phyloP scores from a whole-genome alignment of 2,113 vertebrate species.

The Empidonax alnorum region DNA sequence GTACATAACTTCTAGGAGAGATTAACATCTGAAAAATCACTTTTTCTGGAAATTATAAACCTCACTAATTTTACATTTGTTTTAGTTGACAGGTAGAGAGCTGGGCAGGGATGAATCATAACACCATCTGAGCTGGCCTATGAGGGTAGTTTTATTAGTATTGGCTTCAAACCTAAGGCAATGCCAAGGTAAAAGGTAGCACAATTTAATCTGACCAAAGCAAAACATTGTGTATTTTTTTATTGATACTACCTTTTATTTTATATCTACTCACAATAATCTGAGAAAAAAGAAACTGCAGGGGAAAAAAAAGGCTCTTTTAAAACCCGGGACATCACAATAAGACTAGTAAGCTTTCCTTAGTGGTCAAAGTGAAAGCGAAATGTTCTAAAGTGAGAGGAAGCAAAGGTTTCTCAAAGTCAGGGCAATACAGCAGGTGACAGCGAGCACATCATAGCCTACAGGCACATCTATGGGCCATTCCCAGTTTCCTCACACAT shows the following conservation, averaged over 20 bases:
- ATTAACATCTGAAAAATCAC: not conserved
- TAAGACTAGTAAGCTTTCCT: constrained; percentile 53
- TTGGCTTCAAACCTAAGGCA: not conserved
- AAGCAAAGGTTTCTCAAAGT: constrained; percentile 71
- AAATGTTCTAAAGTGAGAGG: constrained; percentile 61
- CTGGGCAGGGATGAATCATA: not conserved
- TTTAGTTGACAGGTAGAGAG: not conserved
- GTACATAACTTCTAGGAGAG: not conserved
- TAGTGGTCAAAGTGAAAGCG: constrained; percentile 56
- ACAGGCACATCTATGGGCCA: constrained; percentile 58
- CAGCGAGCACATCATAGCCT: constrained; percentile 67
- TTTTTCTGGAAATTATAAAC: not conserved
- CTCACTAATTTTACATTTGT: not conserved
- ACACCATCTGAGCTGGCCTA: not conserved
- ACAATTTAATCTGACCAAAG: not conserved
- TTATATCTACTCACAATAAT: constrained; percentile 22
- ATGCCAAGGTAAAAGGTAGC: not conserved
- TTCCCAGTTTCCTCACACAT: constrained; percentile 4
- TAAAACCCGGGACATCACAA: constrained; percentile 39
- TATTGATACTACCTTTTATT: constrained; percentile 17
- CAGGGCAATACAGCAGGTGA: constrained; percentile 67
- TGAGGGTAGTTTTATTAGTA: not conserved
- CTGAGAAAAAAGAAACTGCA: constrained; percentile 61
- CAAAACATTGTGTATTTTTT: not conserved
- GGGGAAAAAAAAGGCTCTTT: not conserved